Percentiles rank a stretch among this genome's conserved stretches.
phyloP scores from a whole-genome alignment of 1,140 invertebrate species.

The Tetraneura akinire region DNA sequence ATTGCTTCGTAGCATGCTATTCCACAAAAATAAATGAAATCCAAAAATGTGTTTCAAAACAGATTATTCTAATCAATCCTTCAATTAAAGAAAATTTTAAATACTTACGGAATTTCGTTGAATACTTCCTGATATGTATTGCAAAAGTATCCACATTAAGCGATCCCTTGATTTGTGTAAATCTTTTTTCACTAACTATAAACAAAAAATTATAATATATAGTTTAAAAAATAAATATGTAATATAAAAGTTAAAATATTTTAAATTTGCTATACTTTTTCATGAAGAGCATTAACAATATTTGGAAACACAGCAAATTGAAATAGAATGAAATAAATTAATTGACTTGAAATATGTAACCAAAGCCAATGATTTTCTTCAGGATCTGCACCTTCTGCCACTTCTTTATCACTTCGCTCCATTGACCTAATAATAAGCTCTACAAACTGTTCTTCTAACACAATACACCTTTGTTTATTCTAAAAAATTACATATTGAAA shows the following conservation, averaged over 20 bases:
- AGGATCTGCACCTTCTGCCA: conserved; percentile 47
- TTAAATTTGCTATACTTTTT: conserved; percentile 66
- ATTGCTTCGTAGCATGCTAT: too few species aligned
- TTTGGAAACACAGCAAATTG: conserved; percentile 92
- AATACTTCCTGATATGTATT: conserved; percentile 95
- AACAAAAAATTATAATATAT: conserved; percentile 45
- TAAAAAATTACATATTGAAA: background rate
- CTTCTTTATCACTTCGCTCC: conserved; percentile 76
- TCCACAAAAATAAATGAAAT: too few species aligned
- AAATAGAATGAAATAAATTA: conserved; percentile 94
- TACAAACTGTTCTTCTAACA: conserved; percentile 90
- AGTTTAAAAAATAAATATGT: conserved; percentile 29
- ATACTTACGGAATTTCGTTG: conserved; percentile 82
- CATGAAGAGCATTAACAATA: conserved; percentile 85
- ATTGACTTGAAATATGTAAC: conserved; percentile 90
- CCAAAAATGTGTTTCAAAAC: too few species aligned
- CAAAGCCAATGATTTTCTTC: conserved; percentile 78
- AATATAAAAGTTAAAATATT: background rate
- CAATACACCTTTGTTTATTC: conserved; percentile 68
- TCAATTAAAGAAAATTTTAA: too few species aligned
- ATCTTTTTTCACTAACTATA: conserved; percentile 74
- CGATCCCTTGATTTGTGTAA: conserved; percentile 89
- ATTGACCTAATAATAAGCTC: conserved; percentile 89
- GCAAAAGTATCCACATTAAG: conserved; percentile 93
- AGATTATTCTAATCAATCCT: too few species aligned